These are phyloP conservation scores for Pyrocephalus nanus DNA, from an alignment of 2,797 vertebrate genomes.

Conservation along the genomic window DNA sequence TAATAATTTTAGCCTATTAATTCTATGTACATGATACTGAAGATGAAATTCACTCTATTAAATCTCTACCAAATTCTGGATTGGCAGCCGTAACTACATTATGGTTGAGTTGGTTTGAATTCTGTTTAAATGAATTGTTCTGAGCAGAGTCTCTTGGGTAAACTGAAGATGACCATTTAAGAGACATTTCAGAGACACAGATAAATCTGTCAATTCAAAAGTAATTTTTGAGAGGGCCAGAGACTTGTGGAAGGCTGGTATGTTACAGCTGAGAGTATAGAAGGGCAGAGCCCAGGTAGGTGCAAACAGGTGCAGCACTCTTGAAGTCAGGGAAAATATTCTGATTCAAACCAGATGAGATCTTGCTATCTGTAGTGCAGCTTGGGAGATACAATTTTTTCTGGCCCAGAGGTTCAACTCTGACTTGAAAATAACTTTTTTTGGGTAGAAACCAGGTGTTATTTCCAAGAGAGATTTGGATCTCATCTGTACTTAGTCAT, in stretches of 20 bases:
- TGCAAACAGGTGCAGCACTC: not conserved
- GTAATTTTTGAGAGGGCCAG: not conserved
- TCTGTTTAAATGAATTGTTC: not conserved
- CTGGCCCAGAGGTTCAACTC: slow-evolving; percentile 46
- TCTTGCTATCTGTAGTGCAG: not conserved
- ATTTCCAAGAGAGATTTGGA: slow-evolving; percentile 52
- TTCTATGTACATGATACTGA: not conserved
- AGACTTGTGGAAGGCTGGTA: not conserved
- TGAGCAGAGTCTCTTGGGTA: not conserved
- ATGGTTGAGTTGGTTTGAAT: not conserved
- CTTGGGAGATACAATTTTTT: not conserved
- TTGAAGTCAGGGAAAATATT: slow-evolving; percentile 7
- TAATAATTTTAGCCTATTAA: not conserved
- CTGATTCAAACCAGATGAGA: not conserved
- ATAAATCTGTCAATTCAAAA: not conserved
- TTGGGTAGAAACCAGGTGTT: slow-evolving; percentile 48
- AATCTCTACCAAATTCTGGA: not conserved
- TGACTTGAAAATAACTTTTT: slow-evolving; percentile 40
- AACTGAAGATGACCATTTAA: not conserved
- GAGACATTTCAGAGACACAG: not conserved
- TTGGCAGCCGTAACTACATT: not conserved
- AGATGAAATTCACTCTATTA: not conserved
- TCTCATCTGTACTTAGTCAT: slow-evolving; percentile 40
- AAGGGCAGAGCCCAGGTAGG: not conserved
- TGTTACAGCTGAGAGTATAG: not conserved